Percentiles rank a stretch among this genome's conserved stretches.
Conservation (phyloP, 2,888 invertebrate genomes). For the Mesoligia furuncula region DNA sequence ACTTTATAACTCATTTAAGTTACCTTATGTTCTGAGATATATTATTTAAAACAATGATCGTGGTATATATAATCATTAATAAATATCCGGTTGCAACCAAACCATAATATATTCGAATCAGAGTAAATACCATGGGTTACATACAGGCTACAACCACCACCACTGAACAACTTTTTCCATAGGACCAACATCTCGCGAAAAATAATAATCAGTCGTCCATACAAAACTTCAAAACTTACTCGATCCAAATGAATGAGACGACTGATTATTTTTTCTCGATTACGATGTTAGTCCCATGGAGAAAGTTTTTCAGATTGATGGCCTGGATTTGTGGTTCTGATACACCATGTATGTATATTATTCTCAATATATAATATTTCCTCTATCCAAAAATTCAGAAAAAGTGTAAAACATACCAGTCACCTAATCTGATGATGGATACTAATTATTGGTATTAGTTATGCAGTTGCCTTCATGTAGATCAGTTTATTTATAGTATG, state of each 20-base stretch:
- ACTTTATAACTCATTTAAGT: neutral
- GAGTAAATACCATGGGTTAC: neutral
- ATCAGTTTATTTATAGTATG: neutral
- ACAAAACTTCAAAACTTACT: neutral
- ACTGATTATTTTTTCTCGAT: neutral
- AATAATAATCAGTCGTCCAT: neutral
- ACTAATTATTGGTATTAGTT: neutral
- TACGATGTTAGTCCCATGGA: neutral
- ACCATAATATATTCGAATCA: neutral
- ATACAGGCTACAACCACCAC: neutral
- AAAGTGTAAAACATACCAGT: neutral
- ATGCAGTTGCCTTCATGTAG: neutral
- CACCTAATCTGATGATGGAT: neutral
- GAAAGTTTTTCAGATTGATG: too few relatives aligned
- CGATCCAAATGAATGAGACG: neutral
- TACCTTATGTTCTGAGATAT: constrained; percentile 6
- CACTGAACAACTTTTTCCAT: neutral
- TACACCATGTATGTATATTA: neutral
- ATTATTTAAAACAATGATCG: constrained; percentile 1
- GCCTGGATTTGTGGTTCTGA: neutral
- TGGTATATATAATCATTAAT: neutral
- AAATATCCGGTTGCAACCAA: neutral
- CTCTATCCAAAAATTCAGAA: neutral
- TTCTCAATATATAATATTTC: neutral
- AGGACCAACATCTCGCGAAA: neutral